Conservation (phyloP, 2,113 vertebrate genomes). For the Anoplopoma fimbria region DNA sequence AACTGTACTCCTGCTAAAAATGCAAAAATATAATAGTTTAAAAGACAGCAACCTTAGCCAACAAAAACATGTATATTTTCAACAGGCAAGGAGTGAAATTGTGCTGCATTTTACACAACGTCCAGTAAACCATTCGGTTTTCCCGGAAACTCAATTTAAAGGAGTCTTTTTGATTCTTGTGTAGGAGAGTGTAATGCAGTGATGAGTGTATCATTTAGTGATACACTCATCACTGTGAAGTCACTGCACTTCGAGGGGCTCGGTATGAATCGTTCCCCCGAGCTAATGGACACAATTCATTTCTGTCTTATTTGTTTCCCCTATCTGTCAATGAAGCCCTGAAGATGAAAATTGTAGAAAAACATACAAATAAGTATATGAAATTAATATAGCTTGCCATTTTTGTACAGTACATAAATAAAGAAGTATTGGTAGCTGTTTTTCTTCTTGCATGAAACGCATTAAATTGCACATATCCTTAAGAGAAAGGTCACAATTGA, state of each 20-base stretch:
- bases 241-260: slow-evolving; percentile 35
- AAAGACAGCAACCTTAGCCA: slow-evolving; percentile 23
- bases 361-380: slow-evolving; percentile 4
- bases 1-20: background rate
- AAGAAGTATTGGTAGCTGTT: background rate
- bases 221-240: no score
- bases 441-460: slow-evolving; percentile 8
- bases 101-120: slow-evolving; percentile 22
- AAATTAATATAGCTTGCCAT: background rate
- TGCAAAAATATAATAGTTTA: slow-evolving; percentile 7
- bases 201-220: slow-evolving; percentile 46
- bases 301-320: slow-evolving; percentile 15
- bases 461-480: slow-evolving; percentile 41
- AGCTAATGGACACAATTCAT: slow-evolving; percentile 62
- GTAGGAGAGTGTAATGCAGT: slow-evolving; percentile 4
- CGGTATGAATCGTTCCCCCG: slow-evolving; percentile 49
- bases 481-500: slow-evolving; percentile 70
- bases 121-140: slow-evolving; percentile 45
- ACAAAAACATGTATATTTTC: slow-evolving; percentile 28
- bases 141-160: slow-evolving; percentile 50
- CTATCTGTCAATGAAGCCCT: slow-evolving; percentile 19
- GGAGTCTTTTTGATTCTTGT: slow-evolving; percentile 45
- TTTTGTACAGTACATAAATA: background rate
- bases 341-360: background rate
- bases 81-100: slow-evolving; percentile 23